Evolutionary conservation across 2,888 invertebrate species (phyloP).

Genomic region (Oasisia sp.): DNA sequence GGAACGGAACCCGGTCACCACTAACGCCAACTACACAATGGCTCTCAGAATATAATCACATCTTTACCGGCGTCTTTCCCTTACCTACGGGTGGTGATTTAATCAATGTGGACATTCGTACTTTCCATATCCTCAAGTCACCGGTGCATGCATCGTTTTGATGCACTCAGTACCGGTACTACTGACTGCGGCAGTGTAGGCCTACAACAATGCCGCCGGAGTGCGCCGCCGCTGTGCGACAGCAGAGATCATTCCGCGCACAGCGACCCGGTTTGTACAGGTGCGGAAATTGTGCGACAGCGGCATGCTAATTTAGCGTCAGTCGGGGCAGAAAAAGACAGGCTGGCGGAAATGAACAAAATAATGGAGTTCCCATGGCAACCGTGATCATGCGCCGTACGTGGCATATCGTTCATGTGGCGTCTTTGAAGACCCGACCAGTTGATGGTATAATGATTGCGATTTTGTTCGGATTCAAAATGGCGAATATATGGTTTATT

Average conservation of each 20-base stretch:
- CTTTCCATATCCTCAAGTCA: not conserved
- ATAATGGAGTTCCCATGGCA: not conserved
- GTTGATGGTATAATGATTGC: not conserved
- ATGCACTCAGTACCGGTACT: not conserved
- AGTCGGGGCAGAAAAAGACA: constrained; percentile 10
- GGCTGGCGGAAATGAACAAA: constrained; percentile 8
- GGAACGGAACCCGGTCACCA: not conserved
- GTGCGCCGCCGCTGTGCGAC: not conserved
- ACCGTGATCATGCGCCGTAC: not conserved
- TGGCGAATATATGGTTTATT: not conserved
- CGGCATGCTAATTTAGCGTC: constrained; percentile 2
- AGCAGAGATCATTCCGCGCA: not conserved
- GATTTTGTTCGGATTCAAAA: not conserved
- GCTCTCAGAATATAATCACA: not conserved
- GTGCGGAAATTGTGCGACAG: not conserved
- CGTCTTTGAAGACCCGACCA: not conserved
- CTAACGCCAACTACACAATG: not conserved
- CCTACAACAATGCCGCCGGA: not conserved
- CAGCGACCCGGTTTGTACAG: not conserved
- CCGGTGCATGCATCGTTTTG: not conserved
- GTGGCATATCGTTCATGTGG: not conserved
- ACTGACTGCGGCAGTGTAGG: not conserved
- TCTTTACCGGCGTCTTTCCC: not conserved
- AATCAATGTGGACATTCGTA: not conserved
- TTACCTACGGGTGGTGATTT: not conserved